Conservation (phyloP, 2,113 vertebrate genomes). For the Trichechus manatus region DNA sequence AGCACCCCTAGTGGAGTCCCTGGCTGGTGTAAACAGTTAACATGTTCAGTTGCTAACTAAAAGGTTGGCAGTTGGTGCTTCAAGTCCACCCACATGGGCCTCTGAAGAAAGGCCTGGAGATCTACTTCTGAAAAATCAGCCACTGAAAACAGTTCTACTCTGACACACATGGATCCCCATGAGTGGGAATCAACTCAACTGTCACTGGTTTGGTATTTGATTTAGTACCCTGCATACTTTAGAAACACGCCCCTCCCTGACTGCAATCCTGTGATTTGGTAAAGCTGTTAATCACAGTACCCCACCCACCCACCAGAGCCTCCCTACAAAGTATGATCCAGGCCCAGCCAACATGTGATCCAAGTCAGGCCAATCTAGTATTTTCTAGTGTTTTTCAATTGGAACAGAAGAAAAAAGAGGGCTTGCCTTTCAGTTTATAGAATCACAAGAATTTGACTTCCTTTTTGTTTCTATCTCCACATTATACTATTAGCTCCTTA, state of each 20-base stretch:
- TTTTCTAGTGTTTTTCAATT: not conserved
- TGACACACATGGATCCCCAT: too few relatives aligned
- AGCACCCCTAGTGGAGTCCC: too few relatives aligned
- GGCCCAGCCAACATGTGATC: not conserved
- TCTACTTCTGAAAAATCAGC: too few relatives aligned
- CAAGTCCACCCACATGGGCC: too few relatives aligned
- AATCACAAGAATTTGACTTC: not conserved
- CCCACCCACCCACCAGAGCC: not conserved
- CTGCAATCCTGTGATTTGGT: not conserved
- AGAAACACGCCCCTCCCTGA: not conserved
- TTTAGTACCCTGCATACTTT: not conserved
- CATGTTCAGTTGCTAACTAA: too few relatives aligned
- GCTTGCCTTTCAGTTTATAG: not conserved
- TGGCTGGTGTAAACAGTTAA: too few relatives aligned
- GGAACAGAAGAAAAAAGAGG: not conserved
- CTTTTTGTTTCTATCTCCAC: not conserved
- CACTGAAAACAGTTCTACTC: too few relatives aligned
- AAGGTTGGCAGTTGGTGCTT: too few relatives aligned
- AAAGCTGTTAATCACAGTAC: not conserved
- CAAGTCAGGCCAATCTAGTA: not conserved
- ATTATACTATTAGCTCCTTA: not conserved
- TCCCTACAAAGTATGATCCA: not conserved
- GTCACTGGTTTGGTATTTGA: too few relatives aligned
- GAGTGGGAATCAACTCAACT: too few relatives aligned
- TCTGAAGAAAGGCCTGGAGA: too few relatives aligned